Percentiles rank a stretch among this genome's conserved stretches.
Conservation (phyloP, 2,888 invertebrate genomes). For the Lithophane leautieri region DNA sequence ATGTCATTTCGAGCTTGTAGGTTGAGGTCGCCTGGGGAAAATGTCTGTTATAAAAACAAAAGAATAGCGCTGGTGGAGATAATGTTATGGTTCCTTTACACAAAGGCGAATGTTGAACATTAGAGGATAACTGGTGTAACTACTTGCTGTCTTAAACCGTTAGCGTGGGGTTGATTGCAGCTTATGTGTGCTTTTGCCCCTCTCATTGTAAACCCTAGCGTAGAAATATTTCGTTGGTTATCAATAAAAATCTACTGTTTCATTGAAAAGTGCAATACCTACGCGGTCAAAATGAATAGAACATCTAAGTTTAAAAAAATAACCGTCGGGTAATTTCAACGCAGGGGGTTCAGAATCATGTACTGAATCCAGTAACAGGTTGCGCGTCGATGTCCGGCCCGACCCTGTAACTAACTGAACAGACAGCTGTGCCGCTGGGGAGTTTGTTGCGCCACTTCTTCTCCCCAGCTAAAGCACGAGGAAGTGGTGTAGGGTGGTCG, state of each 20-base stretch:
- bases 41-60: constrained; percentile 49
- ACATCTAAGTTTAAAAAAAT: not conserved
- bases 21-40: constrained; percentile 43
- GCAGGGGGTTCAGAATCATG: too few species aligned
- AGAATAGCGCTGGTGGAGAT: constrained; percentile 36
- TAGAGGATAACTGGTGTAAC: constrained; percentile 20
- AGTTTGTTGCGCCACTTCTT: too few species aligned
- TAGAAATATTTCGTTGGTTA: not conserved
- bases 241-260: not conserved
- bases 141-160: constrained; percentile 12
- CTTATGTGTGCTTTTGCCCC: not conserved
- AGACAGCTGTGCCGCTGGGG: too few species aligned
- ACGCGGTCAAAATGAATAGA: not conserved
- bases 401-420: too few species aligned
- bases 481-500: too few species aligned
- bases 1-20: constrained; percentile 48
- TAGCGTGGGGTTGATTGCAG: constrained; percentile 9
- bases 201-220: not conserved
- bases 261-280: not conserved
- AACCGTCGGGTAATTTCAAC: too few species aligned
- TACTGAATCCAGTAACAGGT: too few species aligned
- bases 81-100: constrained; percentile 42
- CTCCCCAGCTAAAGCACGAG: too few species aligned
- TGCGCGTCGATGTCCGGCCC: too few species aligned
- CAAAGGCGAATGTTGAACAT: constrained; percentile 21